Evolutionary conservation across 2,888 invertebrate genomes (phyloP).

Genomic region (Drosophila mulleri): DNA sequence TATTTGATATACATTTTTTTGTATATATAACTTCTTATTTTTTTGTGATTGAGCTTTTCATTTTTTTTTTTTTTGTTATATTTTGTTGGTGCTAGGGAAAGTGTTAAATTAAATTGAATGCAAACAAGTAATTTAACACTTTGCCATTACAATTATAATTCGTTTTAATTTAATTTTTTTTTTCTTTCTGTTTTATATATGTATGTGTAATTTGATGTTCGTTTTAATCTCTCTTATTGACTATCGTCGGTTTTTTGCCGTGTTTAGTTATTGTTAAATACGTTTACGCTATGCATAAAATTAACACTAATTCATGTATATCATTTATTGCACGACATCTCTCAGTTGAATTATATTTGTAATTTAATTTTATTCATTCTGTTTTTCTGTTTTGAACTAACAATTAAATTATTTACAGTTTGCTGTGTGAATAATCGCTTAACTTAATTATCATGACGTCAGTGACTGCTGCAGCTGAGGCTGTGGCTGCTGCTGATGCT

Average conservation of each 20-base stretch:
- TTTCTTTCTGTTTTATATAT: neutral
- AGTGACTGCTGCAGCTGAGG: constrained; percentile 13
- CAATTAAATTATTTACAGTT: constrained; percentile 60
- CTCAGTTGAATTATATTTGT: constrained; percentile 14
- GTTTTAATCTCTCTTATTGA: constrained; percentile 15
- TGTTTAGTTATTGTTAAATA: constrained; percentile 39
- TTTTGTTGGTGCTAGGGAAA: constrained; percentile 33
- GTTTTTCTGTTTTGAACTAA: constrained; percentile 37
- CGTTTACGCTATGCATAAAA: constrained; percentile 73
- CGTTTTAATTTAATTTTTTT: neutral
- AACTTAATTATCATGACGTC: constrained; percentile 69
- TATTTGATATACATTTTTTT: constrained; percentile 27
- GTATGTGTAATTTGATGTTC: constrained; percentile 1
- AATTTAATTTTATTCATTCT: neutral
- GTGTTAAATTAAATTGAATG: constrained; percentile 49
- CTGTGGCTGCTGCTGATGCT: constrained; percentile 1
- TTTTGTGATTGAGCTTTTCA: constrained; percentile 5
- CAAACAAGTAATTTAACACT: constrained; percentile 44
- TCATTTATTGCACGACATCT: constrained; percentile 42
- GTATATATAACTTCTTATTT: constrained; percentile 1
- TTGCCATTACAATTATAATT: constrained; percentile 56
- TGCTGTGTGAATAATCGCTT: constrained; percentile 11
- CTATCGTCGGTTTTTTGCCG: constrained; percentile 24
- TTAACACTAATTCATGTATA: constrained; percentile 62
- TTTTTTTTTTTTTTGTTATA: neutral